Evolutionary conservation across 2,113 vertebrate species (phyloP), one percentile per base, ranked within the genome.

Genomic region (Sceloporus tristichus): DNA sequence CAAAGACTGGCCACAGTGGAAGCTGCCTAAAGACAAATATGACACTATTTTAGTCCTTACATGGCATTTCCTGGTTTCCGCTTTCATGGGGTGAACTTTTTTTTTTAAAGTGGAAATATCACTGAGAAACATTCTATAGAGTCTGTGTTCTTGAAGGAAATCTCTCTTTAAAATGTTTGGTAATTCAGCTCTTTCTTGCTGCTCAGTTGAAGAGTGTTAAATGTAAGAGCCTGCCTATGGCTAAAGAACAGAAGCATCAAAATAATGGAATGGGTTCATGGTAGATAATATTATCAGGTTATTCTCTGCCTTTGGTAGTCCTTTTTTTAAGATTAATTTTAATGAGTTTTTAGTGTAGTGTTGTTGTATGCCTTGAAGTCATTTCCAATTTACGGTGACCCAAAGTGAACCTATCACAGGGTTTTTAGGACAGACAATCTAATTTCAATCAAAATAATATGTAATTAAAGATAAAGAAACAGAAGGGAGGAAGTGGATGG

Each of bases 21-120:
- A 90, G 48, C 56, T 91, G 76, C 81, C 82, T 90, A 70, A 87
- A 87, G 83, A 76, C 79, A 77, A 1, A 21, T 9, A 9, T n/a
- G 42, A 27, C 29, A 40, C 68, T 54, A 2, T 29, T 54, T 73
- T 70, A 42, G 11, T 74, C 34, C 68, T 18, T 48, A 48, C 42
- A 48, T 48, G 42, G 4, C 42, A 48, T 18, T 88, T 87, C 81
- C 76, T 88, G 0, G 78, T 92, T 91, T 66, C n/a, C 79, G 74
- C 76, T 75, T 23, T 23, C 42, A 53, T 84, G 13, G 11, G 6
- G 42, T 48, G 42, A 48, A 6, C 42, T 14, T 85, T 54, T 88
- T 62, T 85, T 66, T 85, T 19, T 34, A 48, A 18, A 68, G 59
- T 81, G 34, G 38, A 81, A 62, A 73, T 90, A 78, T 75, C 40